Percentiles rank a stretch among this genome's conserved stretches.
Evolutionary conservation across 2,888 invertebrate genomes (phyloP).

Genomic region (Subacronicta megacephala): DNA sequence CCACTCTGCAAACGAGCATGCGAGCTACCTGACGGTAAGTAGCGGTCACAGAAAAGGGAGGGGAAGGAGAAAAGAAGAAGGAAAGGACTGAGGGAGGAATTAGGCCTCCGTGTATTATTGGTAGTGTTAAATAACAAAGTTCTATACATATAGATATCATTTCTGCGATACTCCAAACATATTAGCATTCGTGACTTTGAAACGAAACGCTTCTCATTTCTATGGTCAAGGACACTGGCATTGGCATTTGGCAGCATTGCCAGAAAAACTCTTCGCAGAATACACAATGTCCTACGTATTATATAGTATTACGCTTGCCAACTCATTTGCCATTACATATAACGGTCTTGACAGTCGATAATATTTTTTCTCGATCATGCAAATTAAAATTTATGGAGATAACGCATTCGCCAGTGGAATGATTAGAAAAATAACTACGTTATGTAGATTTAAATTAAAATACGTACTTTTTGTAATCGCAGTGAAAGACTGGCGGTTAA

Average conservation of each 20-base stretch:
- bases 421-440: constrained; percentile 7
- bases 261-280: constrained; percentile 18
- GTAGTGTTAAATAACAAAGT: not conserved
- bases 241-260: constrained; percentile 30
- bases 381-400: constrained; percentile 15
- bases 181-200: not conserved
- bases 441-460: constrained; percentile 13
- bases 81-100: too few species aligned
- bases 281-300: constrained; percentile 8
- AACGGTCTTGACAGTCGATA: constrained; percentile 10
- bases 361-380: constrained; percentile 17
- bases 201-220: constrained; percentile 14
- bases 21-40: too few species aligned
- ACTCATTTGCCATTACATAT: constrained; percentile 26
- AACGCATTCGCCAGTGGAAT: constrained; percentile 6
- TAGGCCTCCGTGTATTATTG: not conserved
- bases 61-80: too few species aligned
- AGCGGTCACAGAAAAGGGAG: too few species aligned
- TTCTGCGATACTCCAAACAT: not conserved
- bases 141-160: not conserved
- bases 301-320: constrained; percentile 36
- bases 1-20: too few species aligned
- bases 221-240: constrained; percentile 34
- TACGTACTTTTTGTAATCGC: constrained; percentile 9
- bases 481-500: constrained; percentile 7